Base-by-base conservation (phyloP, 30 jellyfish, hydroid and myxozoan genomes). In the Hydractinia echinata region DNA sequence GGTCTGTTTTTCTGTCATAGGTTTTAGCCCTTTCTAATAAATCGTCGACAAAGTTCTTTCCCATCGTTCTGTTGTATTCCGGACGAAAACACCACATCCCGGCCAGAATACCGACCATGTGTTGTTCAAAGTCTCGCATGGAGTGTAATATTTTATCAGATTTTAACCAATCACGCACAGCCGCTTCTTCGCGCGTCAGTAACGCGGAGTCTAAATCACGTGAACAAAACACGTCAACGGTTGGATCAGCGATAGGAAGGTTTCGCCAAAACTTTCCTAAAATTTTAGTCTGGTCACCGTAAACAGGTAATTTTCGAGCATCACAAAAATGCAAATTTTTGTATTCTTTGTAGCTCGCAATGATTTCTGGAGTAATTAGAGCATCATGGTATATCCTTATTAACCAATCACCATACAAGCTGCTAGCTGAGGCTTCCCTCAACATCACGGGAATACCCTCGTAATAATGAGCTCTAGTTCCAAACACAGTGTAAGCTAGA, bases 61-160 rank as follows among this genome's bases (percentile, higher is more conserved):
- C 60, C 60, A 71, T 19, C 50, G 55, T 9, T 71, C 60, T 54
- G 50, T 71, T 71, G 10, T n/a, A 8, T 9, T 30, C 52, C 18
- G 55, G 55, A 8, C 60, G 55, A 71, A 71, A 71, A 19, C 81
- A 71, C 81, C 81, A 71, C 81, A 71, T 71, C 10, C 81, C 81
- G 52, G 60, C 81, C 1, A 71, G 10, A 30, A 71, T 71, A 20
- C 55, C 55, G 10, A 50, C 55, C 10, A 14, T 20, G 67, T 71
- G 81, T 30, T 71, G 60, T 14, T 54, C 67, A 58, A 19, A 19
- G 52, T 71, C 81, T 15, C 81, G 81, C 81, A 71, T 71, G 15
- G 60, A 15, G 52, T 71, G 81, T 30, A 71, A n/a, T 48, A 71
- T 50, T 1, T 71, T 19, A 19, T 71, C 81, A 30, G 55, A 19